A percentile compares a stretch with the other conserved stretches of the same genome.
Evolutionary conservation across 2,113 vertebrate species (phyloP).

Genomic region (Rhea americana): DNA sequence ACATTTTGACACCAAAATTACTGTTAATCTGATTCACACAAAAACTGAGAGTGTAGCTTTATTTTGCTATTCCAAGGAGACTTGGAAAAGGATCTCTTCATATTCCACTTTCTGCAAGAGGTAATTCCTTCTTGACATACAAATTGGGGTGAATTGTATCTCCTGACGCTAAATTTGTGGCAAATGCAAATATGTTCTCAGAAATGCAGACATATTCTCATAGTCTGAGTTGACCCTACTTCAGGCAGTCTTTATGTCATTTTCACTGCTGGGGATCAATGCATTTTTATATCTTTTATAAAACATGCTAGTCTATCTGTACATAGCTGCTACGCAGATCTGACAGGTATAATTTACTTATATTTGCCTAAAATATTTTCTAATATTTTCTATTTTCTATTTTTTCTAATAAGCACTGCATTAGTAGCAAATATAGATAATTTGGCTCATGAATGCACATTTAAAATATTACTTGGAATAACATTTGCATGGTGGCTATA

Average conservation of each 20-base stretch:
- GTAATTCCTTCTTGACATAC: background rate
- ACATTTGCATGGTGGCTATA: background rate
- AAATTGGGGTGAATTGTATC: background rate
- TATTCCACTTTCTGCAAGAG: background rate
- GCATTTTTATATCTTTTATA: background rate
- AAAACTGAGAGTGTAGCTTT: background rate
- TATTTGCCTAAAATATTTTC: background rate
- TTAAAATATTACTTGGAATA: background rate
- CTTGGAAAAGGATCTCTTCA: background rate
- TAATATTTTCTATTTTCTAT: background rate
- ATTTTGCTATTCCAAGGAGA: background rate
- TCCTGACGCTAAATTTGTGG: background rate
- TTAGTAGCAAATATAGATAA: background rate
- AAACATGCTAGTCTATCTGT: background rate
- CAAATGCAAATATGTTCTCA: background rate
- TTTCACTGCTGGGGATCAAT: background rate
- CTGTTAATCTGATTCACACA: background rate
- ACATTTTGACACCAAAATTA: background rate
- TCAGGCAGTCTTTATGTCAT: background rate
- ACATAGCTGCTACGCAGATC: background rate
- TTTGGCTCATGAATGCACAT: background rate
- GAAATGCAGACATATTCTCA: background rate
- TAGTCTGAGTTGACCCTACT: background rate
- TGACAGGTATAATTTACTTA: background rate
- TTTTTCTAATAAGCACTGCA: background rate